Evolutionary conservation across 2,113 vertebrate genomes (phyloP).

Genomic region (Macaca mulatta): DNA sequence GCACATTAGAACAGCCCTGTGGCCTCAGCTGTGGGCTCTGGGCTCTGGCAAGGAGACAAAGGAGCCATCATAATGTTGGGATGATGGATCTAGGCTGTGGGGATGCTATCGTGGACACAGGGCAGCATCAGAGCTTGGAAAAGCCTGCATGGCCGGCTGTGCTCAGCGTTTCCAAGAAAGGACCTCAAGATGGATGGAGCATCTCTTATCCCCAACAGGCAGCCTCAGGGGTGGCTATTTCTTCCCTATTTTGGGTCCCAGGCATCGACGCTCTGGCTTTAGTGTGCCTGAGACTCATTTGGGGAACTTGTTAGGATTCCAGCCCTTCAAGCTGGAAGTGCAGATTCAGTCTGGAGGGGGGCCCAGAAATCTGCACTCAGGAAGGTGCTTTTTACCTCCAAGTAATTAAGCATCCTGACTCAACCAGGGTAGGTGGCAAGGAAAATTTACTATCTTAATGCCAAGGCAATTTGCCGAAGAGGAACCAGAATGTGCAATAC

Average conservation of each 20-base stretch:
- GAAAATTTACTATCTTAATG: neutral
- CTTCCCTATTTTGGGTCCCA: too few species aligned
- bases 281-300: too few species aligned
- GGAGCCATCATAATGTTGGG: neutral
- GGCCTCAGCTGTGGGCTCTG: neutral
- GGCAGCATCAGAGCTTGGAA: neutral
- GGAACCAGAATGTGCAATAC: neutral
- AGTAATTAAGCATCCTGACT: neutral
- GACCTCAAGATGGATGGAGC: too few species aligned
- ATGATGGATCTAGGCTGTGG: neutral
- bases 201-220: neutral
- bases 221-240: neutral
- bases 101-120: neutral
- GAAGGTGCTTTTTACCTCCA: neutral
- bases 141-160: neutral
- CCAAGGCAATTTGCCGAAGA: neutral
- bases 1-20: neutral
- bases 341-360: rapidly evolving
- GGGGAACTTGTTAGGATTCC: neutral
- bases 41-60: neutral
- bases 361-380: neutral
- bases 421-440: neutral
- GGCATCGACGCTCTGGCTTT: too few species aligned
- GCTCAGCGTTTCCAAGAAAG: neutral
- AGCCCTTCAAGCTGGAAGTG: neutral